Conservation (phyloP, 2,888 invertebrate genomes). For the Scrobipalpa atriplicella region DNA sequence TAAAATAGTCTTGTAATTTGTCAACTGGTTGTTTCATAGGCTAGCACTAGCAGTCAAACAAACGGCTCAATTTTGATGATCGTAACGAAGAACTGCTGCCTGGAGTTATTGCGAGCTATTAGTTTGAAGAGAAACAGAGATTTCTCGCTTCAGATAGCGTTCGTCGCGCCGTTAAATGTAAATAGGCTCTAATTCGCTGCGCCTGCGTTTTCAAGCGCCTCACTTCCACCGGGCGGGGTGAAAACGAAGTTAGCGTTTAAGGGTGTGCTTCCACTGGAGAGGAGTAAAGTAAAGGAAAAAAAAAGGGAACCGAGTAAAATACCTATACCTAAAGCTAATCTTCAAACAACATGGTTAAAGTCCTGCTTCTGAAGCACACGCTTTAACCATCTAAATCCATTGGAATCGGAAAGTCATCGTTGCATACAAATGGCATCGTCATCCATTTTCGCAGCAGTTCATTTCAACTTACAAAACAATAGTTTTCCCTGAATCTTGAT, state of each 20-base stretch:
- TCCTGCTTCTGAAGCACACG: no score
- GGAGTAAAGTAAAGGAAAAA: neutral
- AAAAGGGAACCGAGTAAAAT: no score
- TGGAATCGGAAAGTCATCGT: no score
- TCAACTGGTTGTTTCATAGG: no score
- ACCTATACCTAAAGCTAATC: no score
- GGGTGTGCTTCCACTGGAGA: neutral
- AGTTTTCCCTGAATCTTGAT: no score
- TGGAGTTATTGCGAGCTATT: conserved; percentile 26
- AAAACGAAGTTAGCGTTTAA: conserved; percentile 23
- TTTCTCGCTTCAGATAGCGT: conserved; percentile 30
- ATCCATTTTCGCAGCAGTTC: no score
- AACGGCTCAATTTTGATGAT: conserved; percentile 37
- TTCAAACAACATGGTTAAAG: no score
- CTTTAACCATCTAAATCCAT: no score
- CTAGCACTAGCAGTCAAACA: neutral
- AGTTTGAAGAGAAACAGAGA: conserved; percentile 29
- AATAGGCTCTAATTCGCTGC: conserved; percentile 32
- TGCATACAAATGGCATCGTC: no score
- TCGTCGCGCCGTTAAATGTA: conserved; percentile 32
- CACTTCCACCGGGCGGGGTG: conserved; percentile 25
- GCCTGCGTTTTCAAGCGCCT: conserved; percentile 22
- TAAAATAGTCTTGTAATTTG: no score
- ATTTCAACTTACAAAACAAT: no score
- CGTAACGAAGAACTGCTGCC: conserved; percentile 26